Evolutionary conservation across 2,797 vertebrate species (phyloP).

Genomic region (Echiichthys vipera): DNA sequence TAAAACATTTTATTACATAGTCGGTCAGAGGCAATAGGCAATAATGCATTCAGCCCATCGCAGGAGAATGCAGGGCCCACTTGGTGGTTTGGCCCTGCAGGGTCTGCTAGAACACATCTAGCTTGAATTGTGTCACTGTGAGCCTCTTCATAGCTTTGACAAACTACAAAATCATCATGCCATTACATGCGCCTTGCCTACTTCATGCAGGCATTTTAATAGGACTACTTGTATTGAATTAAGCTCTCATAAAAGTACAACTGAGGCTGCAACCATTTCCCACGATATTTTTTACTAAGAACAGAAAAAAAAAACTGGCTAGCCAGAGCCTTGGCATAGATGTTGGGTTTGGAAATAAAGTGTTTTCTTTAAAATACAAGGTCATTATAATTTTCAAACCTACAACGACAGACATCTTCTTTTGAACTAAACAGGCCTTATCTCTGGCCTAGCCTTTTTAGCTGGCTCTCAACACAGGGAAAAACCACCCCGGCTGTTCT

Average conservation of each 20-base stretch:
- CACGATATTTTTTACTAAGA: constrained; percentile 21
- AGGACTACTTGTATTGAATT: constrained; percentile 7
- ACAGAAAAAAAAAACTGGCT: constrained; percentile 16
- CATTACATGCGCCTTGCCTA: constrained; percentile 36
- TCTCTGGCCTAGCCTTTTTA: constrained; percentile 28
- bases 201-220: constrained; percentile 46
- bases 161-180: constrained; percentile 60
- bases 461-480: constrained; percentile 41
- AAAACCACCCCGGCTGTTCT: constrained; percentile 28
- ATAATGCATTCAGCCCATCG: constrained; percentile 65
- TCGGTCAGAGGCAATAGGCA: constrained; percentile 54
- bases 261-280: constrained; percentile 21
- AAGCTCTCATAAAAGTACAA: constrained; percentile 9
- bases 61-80: constrained; percentile 43
- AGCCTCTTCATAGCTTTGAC: constrained; percentile 57
- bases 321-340: neutral
- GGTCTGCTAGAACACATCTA: constrained; percentile 57
- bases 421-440: constrained; percentile 16
- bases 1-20: constrained; percentile 55
- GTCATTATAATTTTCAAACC: constrained; percentile 3
- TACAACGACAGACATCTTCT: constrained; percentile 7
- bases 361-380: constrained; percentile 6
- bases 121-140: constrained; percentile 60
- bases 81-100: constrained; percentile 49
- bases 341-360: constrained; percentile 6